Conservation (phyloP, 2,888 invertebrate genomes). For the Mesoligia furuncula region DNA sequence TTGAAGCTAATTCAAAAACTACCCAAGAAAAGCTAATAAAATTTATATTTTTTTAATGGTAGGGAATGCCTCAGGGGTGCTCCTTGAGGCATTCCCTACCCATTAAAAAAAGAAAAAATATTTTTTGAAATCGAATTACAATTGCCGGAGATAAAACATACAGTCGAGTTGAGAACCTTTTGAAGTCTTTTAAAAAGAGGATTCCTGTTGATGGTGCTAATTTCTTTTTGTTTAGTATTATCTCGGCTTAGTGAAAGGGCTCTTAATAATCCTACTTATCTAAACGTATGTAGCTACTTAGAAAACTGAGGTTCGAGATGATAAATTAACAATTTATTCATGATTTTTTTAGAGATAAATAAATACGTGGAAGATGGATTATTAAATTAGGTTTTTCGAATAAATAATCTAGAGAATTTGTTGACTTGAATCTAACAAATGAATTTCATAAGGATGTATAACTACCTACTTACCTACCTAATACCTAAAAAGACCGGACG, state of each 20-base stretch:
- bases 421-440: not conserved
- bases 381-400: not conserved
- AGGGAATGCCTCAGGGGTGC: too few species aligned
- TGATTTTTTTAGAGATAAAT: not conserved
- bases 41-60: too few species aligned
- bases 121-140: too few species aligned
- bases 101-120: too few species aligned
- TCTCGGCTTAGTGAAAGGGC: conserved; percentile 3
- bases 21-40: too few species aligned
- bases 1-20: too few species aligned
- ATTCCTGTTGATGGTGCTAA: not conserved
- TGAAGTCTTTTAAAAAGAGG: not conserved
- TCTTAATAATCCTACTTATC: conserved; percentile 11
- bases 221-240: conserved; percentile 12
- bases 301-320: not conserved
- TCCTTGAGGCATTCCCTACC: too few species aligned
- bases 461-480: not conserved
- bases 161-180: too few species aligned
- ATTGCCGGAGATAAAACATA: too few species aligned
- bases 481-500: not conserved
- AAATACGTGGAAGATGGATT: not conserved
- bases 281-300: not conserved
- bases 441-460: not conserved
- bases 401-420: not conserved
- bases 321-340: not conserved